Percentiles rank a stretch among this genome's conserved stretches.
Conservation (phyloP, 2,888 invertebrate species). For the Tenthredo distinguenda region DNA sequence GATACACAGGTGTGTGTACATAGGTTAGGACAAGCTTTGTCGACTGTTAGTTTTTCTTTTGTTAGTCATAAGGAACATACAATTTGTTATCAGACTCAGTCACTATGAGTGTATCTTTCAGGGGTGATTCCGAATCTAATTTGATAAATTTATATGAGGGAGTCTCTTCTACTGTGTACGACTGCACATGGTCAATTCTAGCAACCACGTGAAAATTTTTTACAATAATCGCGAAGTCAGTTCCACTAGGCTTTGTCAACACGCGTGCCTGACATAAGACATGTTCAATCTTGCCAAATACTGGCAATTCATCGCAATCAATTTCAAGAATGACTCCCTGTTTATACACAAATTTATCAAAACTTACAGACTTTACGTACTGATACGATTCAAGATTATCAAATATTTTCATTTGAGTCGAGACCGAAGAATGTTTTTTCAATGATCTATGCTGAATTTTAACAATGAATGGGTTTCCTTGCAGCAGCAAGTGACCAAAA, state of each 20-base stretch:
- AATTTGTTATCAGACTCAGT: no score
- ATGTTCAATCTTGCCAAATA: conserved; percentile 9
- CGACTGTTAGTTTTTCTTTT: no score
- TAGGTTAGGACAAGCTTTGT: no score
- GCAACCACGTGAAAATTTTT: neutral
- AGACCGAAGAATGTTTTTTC: no score
- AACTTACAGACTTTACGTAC: neutral
- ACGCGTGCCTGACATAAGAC: conserved; percentile 17
- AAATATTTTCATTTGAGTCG: neutral
- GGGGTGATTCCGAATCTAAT: neutral
- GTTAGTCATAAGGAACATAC: no score
- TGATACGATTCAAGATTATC: neutral
- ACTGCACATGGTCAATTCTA: neutral
- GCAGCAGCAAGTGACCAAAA: neutral
- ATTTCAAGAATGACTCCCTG: neutral
- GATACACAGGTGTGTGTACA: no score
- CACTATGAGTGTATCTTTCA: neutral
- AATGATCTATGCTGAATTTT: neutral
- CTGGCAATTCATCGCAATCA: neutral
- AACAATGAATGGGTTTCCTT: conserved; percentile 27
- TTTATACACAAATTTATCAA: neutral
- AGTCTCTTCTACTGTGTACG: conserved; percentile 11
- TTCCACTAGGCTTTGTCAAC: neutral
- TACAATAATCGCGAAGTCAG: neutral
- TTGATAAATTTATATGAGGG: neutral